phyloP scores from a whole-genome alignment of 2,888 invertebrate genomes.

The Platycnemis pennipes region DNA sequence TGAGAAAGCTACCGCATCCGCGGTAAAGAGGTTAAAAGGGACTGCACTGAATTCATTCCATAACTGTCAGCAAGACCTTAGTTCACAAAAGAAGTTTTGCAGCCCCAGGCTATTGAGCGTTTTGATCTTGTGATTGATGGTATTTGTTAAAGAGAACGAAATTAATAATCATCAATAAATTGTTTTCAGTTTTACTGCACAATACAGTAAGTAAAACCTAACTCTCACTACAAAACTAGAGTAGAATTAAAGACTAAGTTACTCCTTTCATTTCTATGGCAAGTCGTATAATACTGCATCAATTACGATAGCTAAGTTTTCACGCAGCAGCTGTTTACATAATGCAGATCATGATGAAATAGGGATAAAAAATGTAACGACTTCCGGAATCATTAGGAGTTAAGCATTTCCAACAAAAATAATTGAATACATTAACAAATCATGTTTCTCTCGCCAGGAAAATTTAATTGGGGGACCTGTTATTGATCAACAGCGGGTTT shows the following conservation, averaged over 20 bases:
- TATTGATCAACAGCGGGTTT: neutral
- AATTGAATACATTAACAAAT: neutral
- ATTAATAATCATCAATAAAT: neutral
- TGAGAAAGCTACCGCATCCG: too few species aligned
- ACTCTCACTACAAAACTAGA: neutral
- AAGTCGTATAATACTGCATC: neutral
- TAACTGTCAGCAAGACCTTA: too few species aligned
- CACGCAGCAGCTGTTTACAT: neutral
- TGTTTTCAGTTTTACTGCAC: neutral
- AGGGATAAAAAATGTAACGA: too few species aligned
- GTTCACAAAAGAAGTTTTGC: too few species aligned
- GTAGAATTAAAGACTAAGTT: neutral
- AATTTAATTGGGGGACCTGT: neutral
- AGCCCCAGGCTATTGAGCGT: too few species aligned
- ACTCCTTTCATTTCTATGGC: neutral
- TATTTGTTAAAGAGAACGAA: neutral
- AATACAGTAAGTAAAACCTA: neutral
- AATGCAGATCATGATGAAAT: neutral
- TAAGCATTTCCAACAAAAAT: too few species aligned
- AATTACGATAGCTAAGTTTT: neutral
- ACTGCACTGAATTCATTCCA: too few species aligned
- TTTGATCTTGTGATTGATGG: neutral
- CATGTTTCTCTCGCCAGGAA: neutral
- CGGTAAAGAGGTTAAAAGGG: too few species aligned
- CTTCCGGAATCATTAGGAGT: too few species aligned